These are phyloP conservation scores for Martes martes DNA, from an alignment of 2,113 vertebrate genomes.

Conservation along the genomic window DNA sequence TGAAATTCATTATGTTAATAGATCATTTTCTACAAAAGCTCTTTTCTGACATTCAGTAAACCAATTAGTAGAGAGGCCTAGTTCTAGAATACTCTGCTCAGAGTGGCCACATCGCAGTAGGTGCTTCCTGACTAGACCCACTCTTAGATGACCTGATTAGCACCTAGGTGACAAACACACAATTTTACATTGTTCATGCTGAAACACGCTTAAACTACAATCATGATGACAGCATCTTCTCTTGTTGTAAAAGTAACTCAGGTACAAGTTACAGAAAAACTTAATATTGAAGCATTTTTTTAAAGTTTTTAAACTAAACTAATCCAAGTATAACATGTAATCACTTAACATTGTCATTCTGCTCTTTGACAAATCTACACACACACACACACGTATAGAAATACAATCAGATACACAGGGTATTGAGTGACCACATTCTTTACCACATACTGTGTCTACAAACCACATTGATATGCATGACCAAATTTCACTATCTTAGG, in stretches of 20 bases:
- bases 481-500: not conserved
- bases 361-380: not conserved
- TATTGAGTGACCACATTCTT: not conserved
- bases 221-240: too few species aligned
- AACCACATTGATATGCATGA: accelerated
- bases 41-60: not conserved
- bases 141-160: not conserved
- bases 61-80: not conserved
- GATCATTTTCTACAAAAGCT: not conserved
- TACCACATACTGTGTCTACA: not conserved
- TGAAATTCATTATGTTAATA: not conserved
- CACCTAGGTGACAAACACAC: not conserved
- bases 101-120: not conserved
- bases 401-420: not conserved
- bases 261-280: not conserved
- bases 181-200: not conserved
- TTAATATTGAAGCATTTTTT: not conserved
- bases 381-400: not conserved
- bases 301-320: not conserved
- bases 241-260: not conserved
- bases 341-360: not conserved
- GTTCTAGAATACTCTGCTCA: not conserved
- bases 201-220: not conserved
- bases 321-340: not conserved
- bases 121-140: not conserved